Evolutionary conservation across 2,888 invertebrate species (phyloP).

Genomic region (Stictocephala bisonia): DNA sequence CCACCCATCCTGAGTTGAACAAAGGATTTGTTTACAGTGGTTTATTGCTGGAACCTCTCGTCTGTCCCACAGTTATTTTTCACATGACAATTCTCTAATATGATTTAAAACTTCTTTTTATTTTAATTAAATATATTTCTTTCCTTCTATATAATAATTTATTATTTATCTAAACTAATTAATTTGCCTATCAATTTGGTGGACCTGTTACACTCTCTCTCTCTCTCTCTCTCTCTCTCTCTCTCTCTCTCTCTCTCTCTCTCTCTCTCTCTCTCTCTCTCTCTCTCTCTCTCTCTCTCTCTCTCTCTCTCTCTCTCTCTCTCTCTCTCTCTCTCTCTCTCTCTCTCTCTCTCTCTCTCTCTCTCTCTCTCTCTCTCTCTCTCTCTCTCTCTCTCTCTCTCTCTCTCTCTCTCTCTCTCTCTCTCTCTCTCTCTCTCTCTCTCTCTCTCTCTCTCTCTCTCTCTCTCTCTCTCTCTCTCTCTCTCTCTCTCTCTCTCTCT

Average conservation of each 20-base stretch:
- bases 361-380: background rate
- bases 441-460: background rate
- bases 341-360: background rate
- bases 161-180: no score
- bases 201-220: no score
- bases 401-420: background rate
- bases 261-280: background rate
- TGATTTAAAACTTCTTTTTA: no score
- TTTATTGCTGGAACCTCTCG: no score
- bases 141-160: background rate
- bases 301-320: background rate
- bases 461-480: background rate
- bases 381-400: background rate
- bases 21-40: no score
- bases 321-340: background rate
- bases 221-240: background rate
- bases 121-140: no score
- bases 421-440: background rate
- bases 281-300: background rate
- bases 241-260: background rate
- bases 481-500: background rate
- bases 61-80: no score
- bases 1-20: no score
- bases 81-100: no score
- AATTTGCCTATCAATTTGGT: no score